A percentile compares a stretch with the other conserved stretches of the same genome.
Conservation (phyloP, 1,140 invertebrate genomes). For the Metopolophium dirhodum region DNA sequence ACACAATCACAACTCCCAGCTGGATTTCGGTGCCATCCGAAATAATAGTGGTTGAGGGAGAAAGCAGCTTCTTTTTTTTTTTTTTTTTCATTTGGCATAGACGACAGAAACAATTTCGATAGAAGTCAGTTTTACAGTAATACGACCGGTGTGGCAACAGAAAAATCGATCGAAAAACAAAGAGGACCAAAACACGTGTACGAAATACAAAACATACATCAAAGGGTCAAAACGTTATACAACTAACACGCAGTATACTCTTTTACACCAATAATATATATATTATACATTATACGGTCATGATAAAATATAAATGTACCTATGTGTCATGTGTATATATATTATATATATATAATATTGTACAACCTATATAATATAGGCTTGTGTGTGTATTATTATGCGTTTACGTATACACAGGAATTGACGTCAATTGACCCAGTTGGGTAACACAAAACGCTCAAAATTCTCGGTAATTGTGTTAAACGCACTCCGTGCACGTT, state of each 20-base stretch:
- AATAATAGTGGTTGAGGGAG: neutral
- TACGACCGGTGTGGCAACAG: neutral
- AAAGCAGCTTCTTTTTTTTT: neutral
- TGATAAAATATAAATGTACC: neutral
- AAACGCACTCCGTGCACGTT: neutral
- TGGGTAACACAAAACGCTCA: neutral
- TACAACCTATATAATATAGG: neutral
- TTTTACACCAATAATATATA: neutral
- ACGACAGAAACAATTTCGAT: slow-evolving; percentile 44
- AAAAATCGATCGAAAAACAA: slow-evolving; percentile 19
- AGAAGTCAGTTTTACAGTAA: neutral
- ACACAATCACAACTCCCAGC: slow-evolving; percentile 25
- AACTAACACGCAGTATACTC: neutral
- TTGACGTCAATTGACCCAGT: slow-evolving; percentile 26
- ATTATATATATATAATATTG: neutral
- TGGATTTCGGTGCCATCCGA: slow-evolving; percentile 11
- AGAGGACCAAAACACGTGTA: neutral
- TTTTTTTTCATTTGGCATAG: slow-evolving; percentile 28
- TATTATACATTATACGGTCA: neutral
- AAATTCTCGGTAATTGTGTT: neutral
- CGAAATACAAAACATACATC: neutral
- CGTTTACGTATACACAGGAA: neutral
- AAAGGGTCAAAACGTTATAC: neutral
- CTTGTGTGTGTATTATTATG: neutral
- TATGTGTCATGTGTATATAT: neutral